Base-by-base conservation (phyloP, 2,888 invertebrate genomes). In the Lydus trimaculatus region DNA sequence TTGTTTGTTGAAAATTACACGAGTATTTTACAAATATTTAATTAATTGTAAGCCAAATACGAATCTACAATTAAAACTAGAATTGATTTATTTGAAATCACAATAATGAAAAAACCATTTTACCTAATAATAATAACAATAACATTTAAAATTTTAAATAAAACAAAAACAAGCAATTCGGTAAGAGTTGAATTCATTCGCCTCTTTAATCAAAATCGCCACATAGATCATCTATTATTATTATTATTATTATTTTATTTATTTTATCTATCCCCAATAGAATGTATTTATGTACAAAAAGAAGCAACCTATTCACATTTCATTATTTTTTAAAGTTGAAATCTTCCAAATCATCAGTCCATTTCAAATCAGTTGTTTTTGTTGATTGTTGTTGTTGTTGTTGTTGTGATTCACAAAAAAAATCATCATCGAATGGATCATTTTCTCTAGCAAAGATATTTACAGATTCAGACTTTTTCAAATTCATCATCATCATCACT, bases 371-470 rank as follows among this genome's bases (percentile, higher is more conserved):
- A 3, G 81, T 77, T 64, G 73, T 77, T 71, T 79, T 78, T 11
- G 78, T 76, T 28, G 79, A 76, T 23, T 20, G 28, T 4, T 61
- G 20, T 13, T 61, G 9, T 31, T 17, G 28, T 11, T 48, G 23
- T 59, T 65, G 25, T 48, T 73, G 81, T 80, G 73, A 84, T 23
- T 78, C 79, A 64, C 81, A 91, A 81, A 96, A 96, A 85, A 96
- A 96, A 75, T 95, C 94, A 64, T 94, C 94, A 76, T 95, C 96
- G 80, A 96, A 96, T 1, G 96, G 96, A 86, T 96, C 96, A 59
- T 90, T 90, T 80, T 94, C 94, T 63, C 94, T 89, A 5, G 92
- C 92, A 85, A 96, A 96, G 78, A 96, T 96, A 84, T 96, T 95
- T 9, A 95, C 92, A 4, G 95, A 95, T 81, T 95, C 95, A 0